Base-by-base conservation (phyloP, 2,888 invertebrate genomes). In the Drosophila melanosoma region DNA sequence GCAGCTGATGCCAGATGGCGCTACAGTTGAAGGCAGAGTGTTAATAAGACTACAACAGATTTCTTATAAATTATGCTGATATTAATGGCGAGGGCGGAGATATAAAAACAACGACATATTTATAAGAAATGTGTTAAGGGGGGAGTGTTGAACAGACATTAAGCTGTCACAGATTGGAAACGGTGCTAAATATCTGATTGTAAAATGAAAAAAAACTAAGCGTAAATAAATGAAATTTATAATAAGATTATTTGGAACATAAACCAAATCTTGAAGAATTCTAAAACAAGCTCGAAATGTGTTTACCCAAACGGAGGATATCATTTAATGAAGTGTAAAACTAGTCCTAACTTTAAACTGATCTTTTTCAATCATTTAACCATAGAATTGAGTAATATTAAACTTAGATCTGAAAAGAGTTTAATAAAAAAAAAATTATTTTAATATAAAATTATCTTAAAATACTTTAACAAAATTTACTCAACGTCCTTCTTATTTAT, bases 21-120 rank as follows among this genome's bases (percentile, higher is more conserved):
- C 87, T 52, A 48, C 68, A 66, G 61, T 74, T 42, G 45, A 65
- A 65, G 54, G 38, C 58, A 36, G 67, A 62, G 56, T 67, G 66
- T 66, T 87, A 87, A 87, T 85, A 86, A 83, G 90, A 75, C 88
- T 75, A 64, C 75, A 82, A 83, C 83, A 89, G 81, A 87, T 89
- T 88, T 87, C 83, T 76, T 83, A 78, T 83, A 89, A 89, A 87
- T 85, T 72, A 76, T 83, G 71, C 66, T 75, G 32, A 80, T 63
- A 68, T 73, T 76, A 74, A 71, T 79, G 79, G 52, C 65, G 60
- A 56, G 70, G 64, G 59, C 63, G 56, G 59, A 17, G 23, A 35
- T 51, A 57, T 48, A 54, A 57, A 51, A 57, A 59, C 79, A 51
- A 52, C 33, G 58, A 66, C 68, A 65, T 69, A 82, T 64, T 83